Percentiles rank a stretch among this genome's conserved stretches.
These are phyloP conservation scores for Ferdinandea cuprea DNA, from an alignment of 2,888 invertebrate species.

Conservation along the genomic window DNA sequence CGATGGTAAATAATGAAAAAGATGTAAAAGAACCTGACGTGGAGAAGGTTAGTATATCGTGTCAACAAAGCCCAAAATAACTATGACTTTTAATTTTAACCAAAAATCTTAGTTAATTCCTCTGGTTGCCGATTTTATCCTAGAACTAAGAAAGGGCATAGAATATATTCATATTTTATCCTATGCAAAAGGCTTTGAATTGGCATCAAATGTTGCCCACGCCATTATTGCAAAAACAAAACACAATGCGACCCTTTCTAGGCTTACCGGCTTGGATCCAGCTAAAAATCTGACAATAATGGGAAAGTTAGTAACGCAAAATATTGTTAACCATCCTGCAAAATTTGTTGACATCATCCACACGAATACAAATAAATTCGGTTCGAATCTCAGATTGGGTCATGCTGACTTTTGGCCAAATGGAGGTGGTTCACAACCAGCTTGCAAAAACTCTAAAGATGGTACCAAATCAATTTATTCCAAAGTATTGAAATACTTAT, in stretches of 20 bases:
- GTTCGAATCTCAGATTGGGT: conserved; percentile 84
- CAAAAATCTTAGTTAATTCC: not conserved
- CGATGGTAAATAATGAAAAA: not conserved
- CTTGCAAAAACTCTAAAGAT: conserved; percentile 82
- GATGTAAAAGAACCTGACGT: not conserved
- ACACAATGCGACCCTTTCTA: not conserved
- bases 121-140: not conserved
- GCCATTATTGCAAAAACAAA: not conserved
- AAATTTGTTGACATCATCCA: conserved; percentile 88
- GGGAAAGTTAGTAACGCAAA: not conserved
- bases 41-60: not conserved
- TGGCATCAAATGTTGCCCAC: not conserved
- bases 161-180: not conserved
- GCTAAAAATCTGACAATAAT: conserved; percentile 81
- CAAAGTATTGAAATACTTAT: not conserved
- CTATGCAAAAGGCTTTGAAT: not conserved
- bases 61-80: too few relatives aligned
- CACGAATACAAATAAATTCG: conserved; percentile 84
- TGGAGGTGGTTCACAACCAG: conserved; percentile 85
- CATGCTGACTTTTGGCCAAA: conserved; percentile 87
- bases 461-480: not conserved
- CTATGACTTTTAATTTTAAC: not conserved
- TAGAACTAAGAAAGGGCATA: not conserved
- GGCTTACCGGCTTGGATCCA: conserved; percentile 75
- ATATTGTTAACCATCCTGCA: conserved; percentile 78